Evolutionary conservation across 2,888 invertebrate genomes (phyloP), one percentile per base, ranked within the genome.

Genomic region (Notodonta ziczac): DNA sequence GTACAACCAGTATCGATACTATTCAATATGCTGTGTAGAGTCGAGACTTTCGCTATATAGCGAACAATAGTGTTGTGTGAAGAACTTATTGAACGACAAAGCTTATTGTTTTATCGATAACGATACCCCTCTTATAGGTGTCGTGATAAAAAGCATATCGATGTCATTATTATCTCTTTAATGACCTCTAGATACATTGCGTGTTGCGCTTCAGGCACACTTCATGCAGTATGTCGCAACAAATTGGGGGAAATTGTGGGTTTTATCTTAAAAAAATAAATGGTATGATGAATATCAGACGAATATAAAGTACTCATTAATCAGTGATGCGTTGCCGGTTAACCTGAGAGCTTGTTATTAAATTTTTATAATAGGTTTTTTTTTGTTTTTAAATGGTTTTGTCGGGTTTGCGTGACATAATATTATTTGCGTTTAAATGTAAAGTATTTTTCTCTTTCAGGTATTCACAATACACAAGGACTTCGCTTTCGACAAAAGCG

Each of bases 401-500:
- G 24, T 24, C 24, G 24, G 24, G 24, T 24, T 24, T 24, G 24
- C 24, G 24, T 24, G 2, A 24, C 24, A 24, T 24, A 24, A 24
- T 24, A 24, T 24, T 24, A 2, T 2, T 24, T 24, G 24, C 1
- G 24, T 24, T 24, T 2, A 24, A 24, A 24, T 24, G 2, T 56
- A 14, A 39, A 42, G 53, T 51, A 5, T 52, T 56, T 9, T 42
- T 63, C 54, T 57, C 54, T 87, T 87, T 24, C 90, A 93, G 93
- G 91, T 91, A 16, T 93, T 93, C 70, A 90, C 90, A 13, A 93
- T 86, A 68, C 84, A 86, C 70, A 84, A 85, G 70, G 83, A 84
- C 63, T 85, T 84, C 56, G 78, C 82, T 0, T 77, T 91, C 66
- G 93, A 93, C 69, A 87, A 86, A 67, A 83, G 87, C 52, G 81